Evolutionary conservation across 2,113 vertebrate species (phyloP).

Genomic region (Petaurus breviceps): DNA sequence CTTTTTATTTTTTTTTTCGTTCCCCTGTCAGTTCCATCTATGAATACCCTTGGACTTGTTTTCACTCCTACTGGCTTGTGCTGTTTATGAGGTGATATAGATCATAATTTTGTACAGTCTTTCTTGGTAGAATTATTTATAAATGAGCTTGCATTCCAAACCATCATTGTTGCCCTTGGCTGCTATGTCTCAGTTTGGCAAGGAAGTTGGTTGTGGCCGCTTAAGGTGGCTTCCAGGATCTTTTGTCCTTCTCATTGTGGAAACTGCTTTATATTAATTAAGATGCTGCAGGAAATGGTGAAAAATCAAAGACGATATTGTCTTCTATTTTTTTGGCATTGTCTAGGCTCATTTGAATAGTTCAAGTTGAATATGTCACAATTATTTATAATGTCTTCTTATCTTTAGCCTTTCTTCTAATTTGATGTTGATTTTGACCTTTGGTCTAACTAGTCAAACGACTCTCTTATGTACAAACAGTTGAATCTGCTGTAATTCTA

Average conservation of each 20-base stretch:
- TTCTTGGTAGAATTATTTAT: background rate
- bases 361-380: background rate
- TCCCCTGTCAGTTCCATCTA: background rate
- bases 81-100: background rate
- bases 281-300: background rate
- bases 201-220: background rate
- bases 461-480: background rate
- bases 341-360: background rate
- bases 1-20: background rate
- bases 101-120: background rate
- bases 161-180: background rate
- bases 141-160: background rate
- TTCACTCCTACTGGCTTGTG: background rate
- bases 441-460: background rate
- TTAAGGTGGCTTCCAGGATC: background rate
- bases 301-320: background rate
- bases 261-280: background rate
- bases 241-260: background rate
- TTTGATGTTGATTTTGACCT: background rate
- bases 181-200: background rate
- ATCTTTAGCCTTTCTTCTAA: background rate
- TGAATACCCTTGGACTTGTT: background rate
- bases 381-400: background rate
- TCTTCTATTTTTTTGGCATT: background rate
- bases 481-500: background rate